Conservation (phyloP, 2,113 vertebrate species). For the Sebastes fasciatus region DNA sequence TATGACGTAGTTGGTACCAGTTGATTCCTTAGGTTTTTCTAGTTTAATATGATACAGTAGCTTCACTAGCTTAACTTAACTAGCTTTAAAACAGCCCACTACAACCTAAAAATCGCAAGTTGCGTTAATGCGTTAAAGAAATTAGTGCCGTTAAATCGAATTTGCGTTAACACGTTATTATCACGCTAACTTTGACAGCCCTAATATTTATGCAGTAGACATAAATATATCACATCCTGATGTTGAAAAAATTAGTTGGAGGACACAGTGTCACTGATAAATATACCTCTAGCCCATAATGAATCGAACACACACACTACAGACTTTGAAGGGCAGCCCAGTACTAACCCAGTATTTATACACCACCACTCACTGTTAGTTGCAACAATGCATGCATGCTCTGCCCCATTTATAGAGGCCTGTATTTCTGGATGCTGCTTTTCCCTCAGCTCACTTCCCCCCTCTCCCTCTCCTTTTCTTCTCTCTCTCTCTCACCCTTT, state of each 20-base stretch:
- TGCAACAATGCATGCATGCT: slow-evolving; percentile 73
- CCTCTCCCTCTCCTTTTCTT: slow-evolving; percentile 28
- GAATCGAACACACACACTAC: slow-evolving; percentile 73
- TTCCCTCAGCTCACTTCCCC: slow-evolving; percentile 47
- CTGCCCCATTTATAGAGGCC: slow-evolving; percentile 69
- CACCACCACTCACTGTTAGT: slow-evolving; percentile 57
- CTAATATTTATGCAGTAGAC: not conserved
- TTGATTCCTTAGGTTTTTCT: too few species aligned
- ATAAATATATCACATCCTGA: slow-evolving; percentile 6
- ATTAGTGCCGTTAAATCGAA: too few species aligned
- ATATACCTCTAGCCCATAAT: slow-evolving; percentile 74
- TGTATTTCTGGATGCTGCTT: slow-evolving; percentile 68
- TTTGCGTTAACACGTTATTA: too few species aligned
- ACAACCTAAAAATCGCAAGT: too few species aligned
- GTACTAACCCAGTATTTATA: slow-evolving; percentile 75
- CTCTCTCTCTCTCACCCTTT: slow-evolving; percentile 9
- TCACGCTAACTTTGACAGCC: too few species aligned
- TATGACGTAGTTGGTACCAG: too few species aligned
- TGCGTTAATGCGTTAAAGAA: too few species aligned
- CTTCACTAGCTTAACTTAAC: too few species aligned
- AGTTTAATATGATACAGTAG: too few species aligned
- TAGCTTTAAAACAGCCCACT: too few species aligned
- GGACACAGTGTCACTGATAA: slow-evolving; percentile 59
- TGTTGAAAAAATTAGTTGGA: slow-evolving; percentile 39
- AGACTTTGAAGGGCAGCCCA: slow-evolving; percentile 71